Percentiles rank a stretch among this genome's conserved stretches.
phyloP scores from a whole-genome alignment of 2,888 invertebrate species.

The Rhimphoctona megacephalus region DNA sequence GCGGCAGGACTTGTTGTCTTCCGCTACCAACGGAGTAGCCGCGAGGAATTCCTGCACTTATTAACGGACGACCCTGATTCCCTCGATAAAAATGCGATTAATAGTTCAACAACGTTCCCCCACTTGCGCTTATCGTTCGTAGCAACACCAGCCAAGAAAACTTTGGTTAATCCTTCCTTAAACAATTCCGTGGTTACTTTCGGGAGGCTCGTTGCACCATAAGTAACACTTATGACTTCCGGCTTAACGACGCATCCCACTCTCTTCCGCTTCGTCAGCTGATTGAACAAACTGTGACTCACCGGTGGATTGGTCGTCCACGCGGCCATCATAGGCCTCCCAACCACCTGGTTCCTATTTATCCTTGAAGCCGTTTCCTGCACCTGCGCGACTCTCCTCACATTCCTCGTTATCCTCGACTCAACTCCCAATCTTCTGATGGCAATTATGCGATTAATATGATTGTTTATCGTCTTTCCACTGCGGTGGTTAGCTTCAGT shows the following conservation, averaged over 20 bases:
- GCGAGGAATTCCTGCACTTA: background rate
- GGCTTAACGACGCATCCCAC: slow-evolving; percentile 3
- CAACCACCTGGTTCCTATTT: slow-evolving; percentile 41
- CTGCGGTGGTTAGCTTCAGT: slow-evolving; percentile 39
- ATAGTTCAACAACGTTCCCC: background rate
- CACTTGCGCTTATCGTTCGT: background rate
- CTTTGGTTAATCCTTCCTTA: background rate
- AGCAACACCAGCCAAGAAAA: background rate
- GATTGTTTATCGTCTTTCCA: slow-evolving; percentile 25
- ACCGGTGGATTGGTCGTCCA: slow-evolving; percentile 37
- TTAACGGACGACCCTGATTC: background rate
- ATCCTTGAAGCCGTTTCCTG: slow-evolving; percentile 25
- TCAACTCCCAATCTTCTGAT: background rate
- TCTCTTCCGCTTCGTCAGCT: slow-evolving; percentile 55
- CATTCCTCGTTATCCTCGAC: slow-evolving; percentile 18
- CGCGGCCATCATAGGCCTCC: slow-evolving; percentile 56
- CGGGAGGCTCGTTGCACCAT: background rate
- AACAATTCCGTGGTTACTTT: background rate
- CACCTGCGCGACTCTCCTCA: slow-evolving; percentile 54
- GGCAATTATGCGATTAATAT: background rate
- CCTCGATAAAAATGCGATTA: background rate
- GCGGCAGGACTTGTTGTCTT: background rate
- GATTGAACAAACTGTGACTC: slow-evolving; percentile 34
- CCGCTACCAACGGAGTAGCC: slow-evolving; percentile 7
- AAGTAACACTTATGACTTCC: background rate